These are phyloP conservation scores for Megaceryle alcyon DNA, from an alignment of 2,797 vertebrate species.

Conservation along the genomic window DNA sequence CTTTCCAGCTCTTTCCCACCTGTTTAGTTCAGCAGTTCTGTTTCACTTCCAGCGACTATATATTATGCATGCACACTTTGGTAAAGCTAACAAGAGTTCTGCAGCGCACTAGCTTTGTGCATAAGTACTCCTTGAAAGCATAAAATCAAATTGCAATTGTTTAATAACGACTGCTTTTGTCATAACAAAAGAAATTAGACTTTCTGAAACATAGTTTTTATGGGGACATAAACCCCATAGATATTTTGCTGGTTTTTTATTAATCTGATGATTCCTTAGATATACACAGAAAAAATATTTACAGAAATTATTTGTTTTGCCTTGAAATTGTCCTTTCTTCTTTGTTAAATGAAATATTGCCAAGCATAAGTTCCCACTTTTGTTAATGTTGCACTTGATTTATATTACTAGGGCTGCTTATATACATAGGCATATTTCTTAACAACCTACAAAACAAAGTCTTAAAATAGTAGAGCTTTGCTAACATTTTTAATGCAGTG, in stretches of 20 bases:
- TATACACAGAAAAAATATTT: not conserved
- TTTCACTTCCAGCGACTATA: conserved; percentile 24
- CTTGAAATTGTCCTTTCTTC: not conserved
- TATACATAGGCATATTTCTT: not conserved
- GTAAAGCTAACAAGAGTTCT: conserved; percentile 28
- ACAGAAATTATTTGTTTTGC: conserved; percentile 27
- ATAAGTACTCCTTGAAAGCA: conserved; percentile 5
- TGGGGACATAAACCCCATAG: not conserved
- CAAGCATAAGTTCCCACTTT: not conserved
- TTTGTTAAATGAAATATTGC: not conserved
- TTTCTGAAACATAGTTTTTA: conserved; percentile 15
- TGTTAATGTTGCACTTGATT: not conserved
- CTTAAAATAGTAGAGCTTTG: conserved; percentile 4
- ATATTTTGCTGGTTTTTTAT: not conserved
- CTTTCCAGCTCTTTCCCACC: not conserved
- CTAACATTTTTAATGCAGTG: conserved; percentile 6
- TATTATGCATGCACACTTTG: conserved; percentile 33
- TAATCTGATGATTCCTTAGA: conserved; percentile 16
- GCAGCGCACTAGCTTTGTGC: not conserved
- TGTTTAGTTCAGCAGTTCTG: not conserved
- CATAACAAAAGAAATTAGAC: conserved; percentile 29
- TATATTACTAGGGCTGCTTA: not conserved
- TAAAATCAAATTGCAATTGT: not conserved
- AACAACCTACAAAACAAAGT: not conserved
- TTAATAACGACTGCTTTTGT: conserved; percentile 28